Base-by-base conservation (phyloP, 1,140 invertebrate genomes). In the Phenacoccus solenopsis region DNA sequence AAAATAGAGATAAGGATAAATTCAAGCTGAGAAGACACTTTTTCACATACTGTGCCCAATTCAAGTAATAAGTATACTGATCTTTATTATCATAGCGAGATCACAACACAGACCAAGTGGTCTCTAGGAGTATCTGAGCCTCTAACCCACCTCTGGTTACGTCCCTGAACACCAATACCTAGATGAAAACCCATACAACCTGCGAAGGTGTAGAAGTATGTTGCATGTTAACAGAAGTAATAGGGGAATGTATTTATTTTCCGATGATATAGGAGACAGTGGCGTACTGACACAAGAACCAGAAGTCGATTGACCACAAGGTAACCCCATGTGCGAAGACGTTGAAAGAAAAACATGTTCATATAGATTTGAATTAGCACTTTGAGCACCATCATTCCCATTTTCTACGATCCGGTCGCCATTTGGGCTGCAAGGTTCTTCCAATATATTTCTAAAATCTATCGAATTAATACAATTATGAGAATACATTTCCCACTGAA, bases 391-490 rank as follows among this genome's bases (percentile, higher is more conserved):
- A 3, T 64, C 59, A 3, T 10, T 27, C 13, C 59, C 22, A 25
- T 64, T 24, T 24, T 64, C 59, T 10, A 10, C 10, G 13, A 3
- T 10, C 4, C 59, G 59, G 9, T 64, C 59, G 22, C 35, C 70
- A 28, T 28, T 35, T 13, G 61, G 57, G 9, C 38, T 13, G 10
- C 70, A 27, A 68, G 72, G 59, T 35, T 73, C 70, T 61, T 70
- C 69, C 9, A 73, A 57, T 35, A 72, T 56, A n/a, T 49, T 49
- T 49, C 38, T 49, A n/a, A 9, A 3, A 49, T 49, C 38, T 49
- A n/a, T n/a, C n/a, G 16, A 49, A 49, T 3, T 4, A 49, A 49
- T n/a, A n/a, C 16, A 9, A 49, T 49, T 5, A 16, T 5, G 13
- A 2, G 16, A 9, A n/a, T 16, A 5, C 13, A 49, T 16, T 4